Evolutionary conservation across 2,888 invertebrate genomes (phyloP).

Genomic region (Eudasyphora cyanicolor): DNA sequence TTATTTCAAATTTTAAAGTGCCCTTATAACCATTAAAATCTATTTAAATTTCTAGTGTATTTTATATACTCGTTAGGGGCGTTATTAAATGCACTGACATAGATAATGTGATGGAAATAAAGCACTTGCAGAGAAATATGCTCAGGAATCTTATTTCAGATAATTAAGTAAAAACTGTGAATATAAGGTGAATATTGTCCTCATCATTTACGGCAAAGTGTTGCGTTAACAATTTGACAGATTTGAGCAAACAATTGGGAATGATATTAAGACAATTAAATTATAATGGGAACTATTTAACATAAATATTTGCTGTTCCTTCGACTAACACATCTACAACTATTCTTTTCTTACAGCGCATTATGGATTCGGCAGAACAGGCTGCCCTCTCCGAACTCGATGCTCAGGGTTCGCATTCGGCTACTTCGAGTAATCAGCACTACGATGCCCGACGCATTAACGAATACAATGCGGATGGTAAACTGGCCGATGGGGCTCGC

Average conservation of each 20-base stretch:
- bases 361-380: constrained; percentile 95
- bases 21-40: neutral
- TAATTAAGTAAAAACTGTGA: no score
- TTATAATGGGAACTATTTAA: no score
- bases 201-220: no score
- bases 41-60: neutral
- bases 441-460: constrained; percentile 91
- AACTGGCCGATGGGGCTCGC: constrained; percentile 85
- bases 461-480: constrained; percentile 88
- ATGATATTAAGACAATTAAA: no score
- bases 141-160: no score
- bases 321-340: no score
- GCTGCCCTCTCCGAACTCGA: constrained; percentile 88
- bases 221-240: no score
- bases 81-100: neutral
- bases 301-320: neutral
- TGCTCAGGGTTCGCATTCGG: constrained; percentile 74
- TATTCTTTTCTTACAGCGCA: constrained; percentile 84
- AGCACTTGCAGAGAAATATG: neutral
- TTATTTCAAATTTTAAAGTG: neutral
- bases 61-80: neutral
- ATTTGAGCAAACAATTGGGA: no score
- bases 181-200: no score
- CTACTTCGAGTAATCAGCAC: constrained; percentile 84
- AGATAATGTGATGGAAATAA: neutral